Evolutionary conservation across 2,797 vertebrate genomes (phyloP).

Genomic region (Cossypha niveicapilla): DNA sequence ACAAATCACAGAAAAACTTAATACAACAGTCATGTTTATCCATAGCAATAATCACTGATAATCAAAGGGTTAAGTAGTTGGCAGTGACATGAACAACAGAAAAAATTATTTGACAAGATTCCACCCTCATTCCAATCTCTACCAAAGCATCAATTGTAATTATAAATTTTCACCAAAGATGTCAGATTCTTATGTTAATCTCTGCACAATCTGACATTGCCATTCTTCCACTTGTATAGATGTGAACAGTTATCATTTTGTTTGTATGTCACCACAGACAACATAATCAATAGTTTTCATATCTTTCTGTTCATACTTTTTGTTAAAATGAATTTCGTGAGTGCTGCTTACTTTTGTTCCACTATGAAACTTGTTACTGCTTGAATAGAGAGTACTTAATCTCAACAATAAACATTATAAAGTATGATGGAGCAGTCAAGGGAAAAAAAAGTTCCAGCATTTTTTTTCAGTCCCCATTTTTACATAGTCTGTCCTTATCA

Average conservation of each 20-base stretch:
- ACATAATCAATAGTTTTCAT: slow-evolving; percentile 73
- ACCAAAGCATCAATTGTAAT: slow-evolving; percentile 65
- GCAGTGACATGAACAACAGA: slow-evolving; percentile 21
- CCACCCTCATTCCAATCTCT: slow-evolving; percentile 34
- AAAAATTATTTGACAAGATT: slow-evolving; percentile 43
- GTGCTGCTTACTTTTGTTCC: slow-evolving; percentile 55
- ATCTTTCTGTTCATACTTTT: slow-evolving; percentile 62
- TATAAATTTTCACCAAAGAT: slow-evolving; percentile 69
- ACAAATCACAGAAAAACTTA: background rate
- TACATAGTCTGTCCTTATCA: slow-evolving; percentile 44
- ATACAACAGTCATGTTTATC: background rate
- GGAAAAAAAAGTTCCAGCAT: background rate
- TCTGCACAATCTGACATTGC: slow-evolving; percentile 57
- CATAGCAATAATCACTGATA: background rate
- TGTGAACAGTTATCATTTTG: slow-evolving; percentile 67
- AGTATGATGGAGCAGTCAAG: slow-evolving; percentile 37
- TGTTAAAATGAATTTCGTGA: slow-evolving; percentile 48
- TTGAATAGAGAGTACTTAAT: slow-evolving; percentile 62
- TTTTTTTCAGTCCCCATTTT: slow-evolving; percentile 31
- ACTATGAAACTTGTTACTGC: slow-evolving; percentile 56
- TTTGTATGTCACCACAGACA: slow-evolving; percentile 71
- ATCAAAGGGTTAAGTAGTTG: slow-evolving; percentile 44
- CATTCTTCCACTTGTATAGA: slow-evolving; percentile 53
- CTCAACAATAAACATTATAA: slow-evolving; percentile 65
- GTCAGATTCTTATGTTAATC: slow-evolving; percentile 69